phyloP scores from a whole-genome alignment of 2,797 vertebrate genomes.

The Lacerta bilineata region DNA sequence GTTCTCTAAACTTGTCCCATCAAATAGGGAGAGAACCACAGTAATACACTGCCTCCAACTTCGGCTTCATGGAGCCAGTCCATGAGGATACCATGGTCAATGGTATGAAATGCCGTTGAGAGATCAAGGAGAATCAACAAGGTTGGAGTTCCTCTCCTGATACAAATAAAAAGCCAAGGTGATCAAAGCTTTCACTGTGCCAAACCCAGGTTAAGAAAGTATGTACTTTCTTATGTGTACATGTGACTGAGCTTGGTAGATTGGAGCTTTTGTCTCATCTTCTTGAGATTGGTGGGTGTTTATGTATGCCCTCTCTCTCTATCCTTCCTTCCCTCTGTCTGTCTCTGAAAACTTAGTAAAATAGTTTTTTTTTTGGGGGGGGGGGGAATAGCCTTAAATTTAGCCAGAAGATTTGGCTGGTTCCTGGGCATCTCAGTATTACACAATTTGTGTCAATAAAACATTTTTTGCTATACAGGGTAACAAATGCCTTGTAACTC shows the following conservation, averaged over 20 bases:
- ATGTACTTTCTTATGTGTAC: not conserved
- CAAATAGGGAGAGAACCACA: too few relatives aligned
- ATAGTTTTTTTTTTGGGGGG: conserved; percentile 1
- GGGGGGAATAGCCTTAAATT: not conserved
- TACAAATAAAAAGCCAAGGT: too few relatives aligned
- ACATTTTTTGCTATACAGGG: conserved; percentile 16
- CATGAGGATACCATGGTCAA: too few relatives aligned
- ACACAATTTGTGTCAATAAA: not conserved
- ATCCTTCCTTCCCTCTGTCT: too few relatives aligned
- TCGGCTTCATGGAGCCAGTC: too few relatives aligned
- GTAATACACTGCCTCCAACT: too few relatives aligned
- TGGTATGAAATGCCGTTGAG: too few relatives aligned
- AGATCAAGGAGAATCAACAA: too few relatives aligned
- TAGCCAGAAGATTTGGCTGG: not conserved
- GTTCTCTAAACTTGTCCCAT: too few relatives aligned
- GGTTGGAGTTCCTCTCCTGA: too few relatives aligned
- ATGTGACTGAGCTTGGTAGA: not conserved
- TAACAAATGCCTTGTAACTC: conserved; percentile 13
- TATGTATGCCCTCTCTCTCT: too few relatives aligned
- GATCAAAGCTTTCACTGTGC: too few relatives aligned
- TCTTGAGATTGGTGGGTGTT: not conserved
- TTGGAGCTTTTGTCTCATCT: not conserved
- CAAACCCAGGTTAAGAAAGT: not conserved
- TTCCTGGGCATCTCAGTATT: not conserved
- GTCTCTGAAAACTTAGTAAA: conserved; percentile 2